These are phyloP conservation scores for Xiphydria camelus DNA, from an alignment of 2,888 invertebrate species.

Conservation along the genomic window DNA sequence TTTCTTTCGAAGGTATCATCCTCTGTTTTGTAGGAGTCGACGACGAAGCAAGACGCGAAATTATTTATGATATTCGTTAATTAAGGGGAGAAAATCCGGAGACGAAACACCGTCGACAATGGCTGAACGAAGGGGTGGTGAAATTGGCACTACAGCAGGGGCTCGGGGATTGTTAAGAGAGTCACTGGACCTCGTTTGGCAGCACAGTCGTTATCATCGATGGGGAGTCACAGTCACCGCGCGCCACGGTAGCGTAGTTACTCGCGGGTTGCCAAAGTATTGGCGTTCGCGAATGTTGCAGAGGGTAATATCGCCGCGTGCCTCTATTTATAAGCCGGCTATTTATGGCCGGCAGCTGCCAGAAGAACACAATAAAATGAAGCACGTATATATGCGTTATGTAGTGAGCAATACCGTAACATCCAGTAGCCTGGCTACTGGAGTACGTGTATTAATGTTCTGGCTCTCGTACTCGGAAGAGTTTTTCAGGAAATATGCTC, in stretches of 20 bases:
- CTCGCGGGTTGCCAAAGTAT: too few species aligned
- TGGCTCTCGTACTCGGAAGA: constrained; percentile 19
- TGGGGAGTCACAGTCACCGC: too few species aligned
- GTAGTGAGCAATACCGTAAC: too few species aligned
- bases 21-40: constrained; percentile 25
- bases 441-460: constrained; percentile 35
- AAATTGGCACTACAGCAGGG: not conserved
- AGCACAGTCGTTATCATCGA: too few species aligned
- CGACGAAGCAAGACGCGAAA: constrained; percentile 39
- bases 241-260: too few species aligned
- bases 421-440: too few species aligned
- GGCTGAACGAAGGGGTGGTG: constrained; percentile 17
- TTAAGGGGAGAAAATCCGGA: constrained; percentile 39
- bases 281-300: too few species aligned
- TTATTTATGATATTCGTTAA: constrained; percentile 50
- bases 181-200: constrained; percentile 31
- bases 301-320: constrained; percentile 27
- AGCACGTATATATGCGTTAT: too few species aligned
- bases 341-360: constrained; percentile 48
- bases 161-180: constrained; percentile 17
- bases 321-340: constrained; percentile 45
- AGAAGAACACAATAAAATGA: constrained; percentile 44
- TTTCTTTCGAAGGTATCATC: too few species aligned
- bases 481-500: constrained; percentile 30
- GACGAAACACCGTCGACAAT: constrained; percentile 21